Conservation (phyloP, 2,113 vertebrate genomes). For the Myiagra hebetior region DNA sequence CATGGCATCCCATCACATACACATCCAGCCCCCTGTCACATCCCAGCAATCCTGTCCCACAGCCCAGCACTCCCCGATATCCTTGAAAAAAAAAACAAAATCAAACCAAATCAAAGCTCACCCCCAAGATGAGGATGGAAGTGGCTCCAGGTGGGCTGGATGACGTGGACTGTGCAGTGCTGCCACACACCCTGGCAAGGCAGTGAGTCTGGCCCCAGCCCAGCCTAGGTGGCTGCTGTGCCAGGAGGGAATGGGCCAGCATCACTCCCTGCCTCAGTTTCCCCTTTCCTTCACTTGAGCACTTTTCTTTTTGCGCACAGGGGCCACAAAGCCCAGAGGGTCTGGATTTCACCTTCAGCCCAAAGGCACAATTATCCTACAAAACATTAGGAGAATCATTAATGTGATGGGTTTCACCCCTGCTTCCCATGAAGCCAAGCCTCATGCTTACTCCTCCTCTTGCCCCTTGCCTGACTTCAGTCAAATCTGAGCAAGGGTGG, state of each 20-base stretch:
- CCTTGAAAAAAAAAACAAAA: background rate
- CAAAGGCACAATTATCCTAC: background rate
- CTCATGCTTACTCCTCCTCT: background rate
- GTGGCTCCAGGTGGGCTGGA: background rate
- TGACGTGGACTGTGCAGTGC: fast-evolving
- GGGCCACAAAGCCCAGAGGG: background rate
- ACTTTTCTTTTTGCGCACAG: background rate
- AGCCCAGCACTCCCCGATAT: fast-evolving
- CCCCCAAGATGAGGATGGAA: background rate
- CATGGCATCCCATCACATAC: background rate
- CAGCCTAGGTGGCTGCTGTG: background rate
- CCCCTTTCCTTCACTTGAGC: background rate
- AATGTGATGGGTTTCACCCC: background rate
- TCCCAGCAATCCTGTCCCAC: background rate
- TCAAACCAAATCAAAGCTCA: background rate
- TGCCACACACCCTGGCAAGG: background rate
- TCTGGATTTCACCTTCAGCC: background rate
- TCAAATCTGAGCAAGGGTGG: conserved; percentile 15
- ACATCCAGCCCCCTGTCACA: background rate
- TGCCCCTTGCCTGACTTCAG: conserved; percentile 6
- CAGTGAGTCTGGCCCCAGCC: background rate
- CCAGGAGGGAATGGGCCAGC: background rate
- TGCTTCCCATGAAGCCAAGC: background rate
- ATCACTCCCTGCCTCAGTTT: conserved; percentile 3
- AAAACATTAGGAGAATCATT: background rate